Evolutionary conservation across 2,113 vertebrate genomes (phyloP).

Genomic region (Rhynchomys soricoides): DNA sequence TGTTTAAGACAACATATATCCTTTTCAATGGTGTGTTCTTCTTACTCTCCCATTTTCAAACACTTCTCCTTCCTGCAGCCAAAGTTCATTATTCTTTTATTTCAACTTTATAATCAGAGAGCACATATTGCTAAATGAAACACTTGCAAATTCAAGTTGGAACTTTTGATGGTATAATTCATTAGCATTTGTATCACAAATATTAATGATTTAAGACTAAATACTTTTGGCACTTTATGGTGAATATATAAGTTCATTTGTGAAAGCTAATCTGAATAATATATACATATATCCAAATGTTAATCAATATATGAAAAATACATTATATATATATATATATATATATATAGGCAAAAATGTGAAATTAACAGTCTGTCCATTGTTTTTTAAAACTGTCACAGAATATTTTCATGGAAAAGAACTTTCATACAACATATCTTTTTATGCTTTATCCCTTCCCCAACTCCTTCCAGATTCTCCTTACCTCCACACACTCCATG

Average conservation of each 20-base stretch:
- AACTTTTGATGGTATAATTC: neutral
- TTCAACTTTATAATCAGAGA: neutral
- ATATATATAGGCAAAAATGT: neutral
- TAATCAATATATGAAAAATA: neutral
- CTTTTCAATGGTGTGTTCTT: neutral
- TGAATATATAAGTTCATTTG: neutral
- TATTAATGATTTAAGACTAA: constrained; percentile 23
- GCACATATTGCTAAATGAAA: neutral
- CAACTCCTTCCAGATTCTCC: neutral
- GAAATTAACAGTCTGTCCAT: neutral
- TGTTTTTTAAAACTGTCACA: neutral
- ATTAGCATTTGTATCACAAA: neutral
- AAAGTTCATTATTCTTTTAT: constrained; percentile 3
- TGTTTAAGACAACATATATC: neutral
- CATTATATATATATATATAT: too few species aligned
- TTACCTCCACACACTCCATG: too few species aligned
- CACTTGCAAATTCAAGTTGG: constrained; percentile 25
- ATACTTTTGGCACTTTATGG: neutral
- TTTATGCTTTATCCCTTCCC: neutral
- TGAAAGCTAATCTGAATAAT: neutral
- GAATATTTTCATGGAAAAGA: neutral
- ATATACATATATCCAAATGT: too few species aligned
- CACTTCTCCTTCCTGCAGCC: neutral
- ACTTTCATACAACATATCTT: neutral
- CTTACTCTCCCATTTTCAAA: neutral